Evolutionary conservation across 2,797 vertebrate genomes (phyloP).

Genomic region (Poecilia picta): DNA sequence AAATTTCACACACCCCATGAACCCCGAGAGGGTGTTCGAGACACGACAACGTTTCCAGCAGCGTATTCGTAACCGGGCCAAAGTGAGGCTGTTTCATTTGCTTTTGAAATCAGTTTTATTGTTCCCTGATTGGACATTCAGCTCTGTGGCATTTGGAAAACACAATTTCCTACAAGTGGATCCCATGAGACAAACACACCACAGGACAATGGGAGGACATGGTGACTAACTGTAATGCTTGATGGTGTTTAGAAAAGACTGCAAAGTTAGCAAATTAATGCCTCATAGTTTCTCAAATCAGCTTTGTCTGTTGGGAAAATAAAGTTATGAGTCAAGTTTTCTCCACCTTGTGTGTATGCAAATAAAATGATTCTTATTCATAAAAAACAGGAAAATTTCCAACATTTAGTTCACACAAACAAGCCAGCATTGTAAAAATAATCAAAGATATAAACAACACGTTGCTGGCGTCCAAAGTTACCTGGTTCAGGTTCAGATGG

Average conservation of each 20-base stretch:
- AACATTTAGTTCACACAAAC: neutral
- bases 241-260: neutral
- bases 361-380: neutral
- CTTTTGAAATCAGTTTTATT: slow-evolving; percentile 45
- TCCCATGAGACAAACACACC: slow-evolving; percentile 24
- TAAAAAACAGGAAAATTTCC: neutral
- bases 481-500: neutral
- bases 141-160: slow-evolving; percentile 27
- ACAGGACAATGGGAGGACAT: slow-evolving; percentile 13
- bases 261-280: neutral
- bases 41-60: slow-evolving; percentile 15
- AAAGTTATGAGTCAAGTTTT: neutral
- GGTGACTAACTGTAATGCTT: neutral
- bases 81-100: slow-evolving; percentile 41
- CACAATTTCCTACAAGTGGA: neutral
- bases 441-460: neutral
- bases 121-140: slow-evolving; percentile 43
- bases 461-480: neutral
- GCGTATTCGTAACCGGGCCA: neutral
- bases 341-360: no score
- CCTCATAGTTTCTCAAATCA: neutral
- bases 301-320: neutral
- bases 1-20: slow-evolving; percentile 14
- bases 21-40: slow-evolving; percentile 19
- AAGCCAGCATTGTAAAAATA: neutral